phyloP scores from a whole-genome alignment of 2,797 vertebrate genomes.

The Sebastes minor region DNA sequence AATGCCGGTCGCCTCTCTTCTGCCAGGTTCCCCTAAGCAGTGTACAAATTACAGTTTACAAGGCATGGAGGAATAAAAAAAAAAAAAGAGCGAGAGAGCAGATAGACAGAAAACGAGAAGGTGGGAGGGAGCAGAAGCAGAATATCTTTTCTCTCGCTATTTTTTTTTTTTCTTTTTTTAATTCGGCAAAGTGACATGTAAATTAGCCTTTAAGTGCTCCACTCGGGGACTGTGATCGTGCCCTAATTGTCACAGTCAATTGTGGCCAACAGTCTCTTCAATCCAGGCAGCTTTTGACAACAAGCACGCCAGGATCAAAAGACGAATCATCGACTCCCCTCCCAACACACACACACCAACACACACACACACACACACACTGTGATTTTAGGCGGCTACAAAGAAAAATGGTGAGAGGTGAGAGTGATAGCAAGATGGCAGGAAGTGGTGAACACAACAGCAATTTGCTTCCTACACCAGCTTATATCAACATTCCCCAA shows the following conservation, averaged over 20 bases:
- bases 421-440: slow-evolving; percentile 72
- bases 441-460: slow-evolving; percentile 38
- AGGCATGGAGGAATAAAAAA: slow-evolving; percentile 87
- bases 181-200: slow-evolving; percentile 98
- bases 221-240: slow-evolving; percentile 94
- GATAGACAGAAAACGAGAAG: slow-evolving; percentile 42
- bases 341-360: slow-evolving; percentile 87
- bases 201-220: slow-evolving; percentile 98
- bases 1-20: slow-evolving; percentile 91
- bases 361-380: slow-evolving; percentile 89
- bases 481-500: slow-evolving; percentile 44
- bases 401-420: slow-evolving; percentile 81
- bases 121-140: slow-evolving; percentile 71
- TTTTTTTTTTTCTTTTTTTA: slow-evolving; percentile 81
- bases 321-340: slow-evolving; percentile 88
- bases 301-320: slow-evolving; percentile 93
- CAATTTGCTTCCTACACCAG: slow-evolving; percentile 44
- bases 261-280: slow-evolving; percentile 99
- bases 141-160: slow-evolving; percentile 86
- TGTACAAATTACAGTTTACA: slow-evolving; percentile 99
- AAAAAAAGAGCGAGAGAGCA: slow-evolving; percentile 42
- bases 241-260: slow-evolving; percentile 99
- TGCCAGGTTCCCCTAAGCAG: slow-evolving; percentile 92
- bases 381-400: slow-evolving; percentile 86
- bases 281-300: slow-evolving; percentile 95